phyloP scores from a whole-genome alignment of 2,113 vertebrate species.

The Oreocharis arfaki region DNA sequence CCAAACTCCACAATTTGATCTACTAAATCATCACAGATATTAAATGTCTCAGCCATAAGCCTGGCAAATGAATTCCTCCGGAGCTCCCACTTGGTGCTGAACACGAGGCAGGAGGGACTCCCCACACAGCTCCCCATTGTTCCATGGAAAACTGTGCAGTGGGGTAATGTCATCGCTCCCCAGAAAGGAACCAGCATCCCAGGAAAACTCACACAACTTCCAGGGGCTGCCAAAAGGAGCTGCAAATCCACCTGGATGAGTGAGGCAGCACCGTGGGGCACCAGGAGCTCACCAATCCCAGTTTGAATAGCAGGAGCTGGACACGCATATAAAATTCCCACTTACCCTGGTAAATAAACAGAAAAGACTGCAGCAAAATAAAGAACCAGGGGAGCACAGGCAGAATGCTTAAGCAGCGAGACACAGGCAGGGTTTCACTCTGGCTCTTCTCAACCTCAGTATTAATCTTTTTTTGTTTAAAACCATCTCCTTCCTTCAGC shows the following conservation, averaged over 20 bases:
- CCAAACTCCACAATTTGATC: slow-evolving; percentile 21
- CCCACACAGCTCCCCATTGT: neutral
- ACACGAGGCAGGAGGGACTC: neutral
- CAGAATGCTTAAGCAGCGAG: slow-evolving; percentile 34
- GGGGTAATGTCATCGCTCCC: neutral
- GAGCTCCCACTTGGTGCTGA: neutral
- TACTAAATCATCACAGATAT: slow-evolving; percentile 36
- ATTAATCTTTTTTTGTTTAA: neutral
- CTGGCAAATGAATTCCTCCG: slow-evolving; percentile 2
- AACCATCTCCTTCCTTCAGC: neutral
- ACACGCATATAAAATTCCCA: neutral
- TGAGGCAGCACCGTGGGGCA: neutral
- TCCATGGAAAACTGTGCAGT: neutral
- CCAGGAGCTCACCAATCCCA: neutral
- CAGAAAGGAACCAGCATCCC: neutral
- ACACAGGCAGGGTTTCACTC: neutral
- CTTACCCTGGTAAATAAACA: slow-evolving; percentile 12
- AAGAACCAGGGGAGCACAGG: neutral
- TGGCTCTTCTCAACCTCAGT: neutral
- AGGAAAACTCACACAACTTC: neutral
- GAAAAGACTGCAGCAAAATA: slow-evolving; percentile 15
- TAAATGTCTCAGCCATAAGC: slow-evolving; percentile 5
- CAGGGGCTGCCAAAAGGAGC: neutral
- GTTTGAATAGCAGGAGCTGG: neutral
- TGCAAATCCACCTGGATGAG: neutral